Percentiles rank a stretch among this genome's conserved stretches.
These are phyloP conservation scores for Sphenopsis melanotis DNA, from an alignment of 2,797 vertebrate species.

Conservation along the genomic window DNA sequence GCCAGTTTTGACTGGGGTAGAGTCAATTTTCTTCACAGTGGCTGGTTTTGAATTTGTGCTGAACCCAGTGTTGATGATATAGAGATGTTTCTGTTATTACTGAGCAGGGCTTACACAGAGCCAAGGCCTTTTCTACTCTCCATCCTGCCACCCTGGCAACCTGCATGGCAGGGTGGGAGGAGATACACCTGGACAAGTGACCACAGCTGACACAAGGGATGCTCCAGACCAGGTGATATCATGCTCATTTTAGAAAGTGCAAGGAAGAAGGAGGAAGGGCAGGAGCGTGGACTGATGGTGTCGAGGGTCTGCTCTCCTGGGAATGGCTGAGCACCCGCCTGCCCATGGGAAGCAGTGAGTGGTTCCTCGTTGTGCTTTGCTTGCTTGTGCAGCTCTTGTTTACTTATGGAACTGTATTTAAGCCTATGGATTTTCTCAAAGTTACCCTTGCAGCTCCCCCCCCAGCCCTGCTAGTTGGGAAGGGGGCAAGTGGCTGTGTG, in stretches of 20 bases:
- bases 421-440: not conserved
- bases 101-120: not conserved
- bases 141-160: not conserved
- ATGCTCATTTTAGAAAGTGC: not conserved
- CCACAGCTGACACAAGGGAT: not conserved
- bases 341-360: not conserved
- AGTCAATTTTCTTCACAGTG: not conserved
- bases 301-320: not conserved
- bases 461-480: not conserved
- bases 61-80: not conserved
- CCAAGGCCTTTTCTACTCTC: not conserved
- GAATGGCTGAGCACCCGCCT: not conserved
- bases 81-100: not conserved
- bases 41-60: not conserved
- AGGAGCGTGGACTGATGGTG: too few species aligned
- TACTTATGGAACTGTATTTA: not conserved
- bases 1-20: not conserved
- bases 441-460: not conserved
- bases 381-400: not conserved
- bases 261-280: not conserved
- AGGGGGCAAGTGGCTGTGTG: fast-evolving
- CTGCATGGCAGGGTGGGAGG: fast-evolving
- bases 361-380: not conserved
- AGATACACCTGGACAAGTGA: not conserved
- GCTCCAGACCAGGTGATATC: not conserved